Base-by-base conservation (phyloP, 2,797 vertebrate genomes). In the Chromobotia macracanthus region DNA sequence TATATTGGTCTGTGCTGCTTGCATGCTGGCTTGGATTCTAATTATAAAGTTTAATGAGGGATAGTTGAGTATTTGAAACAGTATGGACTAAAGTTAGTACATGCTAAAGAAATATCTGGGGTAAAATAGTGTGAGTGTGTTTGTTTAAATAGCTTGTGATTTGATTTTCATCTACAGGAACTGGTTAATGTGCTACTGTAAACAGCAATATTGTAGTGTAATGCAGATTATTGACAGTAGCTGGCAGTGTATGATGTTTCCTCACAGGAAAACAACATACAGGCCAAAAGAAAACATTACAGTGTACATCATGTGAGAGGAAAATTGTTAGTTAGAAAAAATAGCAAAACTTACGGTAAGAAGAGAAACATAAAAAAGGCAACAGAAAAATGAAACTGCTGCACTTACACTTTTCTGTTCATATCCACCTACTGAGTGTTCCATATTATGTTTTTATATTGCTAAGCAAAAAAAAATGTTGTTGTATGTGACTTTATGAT, bases 191-290 rank as follows among this genome's bases (percentile, higher is more conserved):
- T 44, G 41, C 41, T 44, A 11, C 41, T 10, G 9, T 53, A 76
- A 63, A 44, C 44, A 18, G 53, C 28, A 63, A 31, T 15, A n/a
- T 19, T 10, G 15, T 10, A 61, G 10, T 83, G 82, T 70, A 80
- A 72, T 83, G 44, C 77, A 48, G 41, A 58, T 28, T 60, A 46
- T 18, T 51, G 55, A 50, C 81, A 80, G 79, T 72, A 83, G 81
- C 82, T 82, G 81, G 85, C 85, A 83, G 79, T 83, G 38, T 83
- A 35, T 28, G 44, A 71, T 71, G 13, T 23, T 51, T 60, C 38
- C 67, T 31, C 2, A 12, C 12, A 75, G 55, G n/a, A 21, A 79
- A 48, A 72, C 58, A 64, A 44, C 21, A 56, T 15, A 44, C 25
- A 23, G 66, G 13, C 13, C 75, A 35, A 70, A 38, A 69, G 13